A percentile compares a stretch with the other conserved stretches of the same genome.
Evolutionary conservation across 2,888 invertebrate species (phyloP).

Genomic region (Megaustenia siamemsis): DNA sequence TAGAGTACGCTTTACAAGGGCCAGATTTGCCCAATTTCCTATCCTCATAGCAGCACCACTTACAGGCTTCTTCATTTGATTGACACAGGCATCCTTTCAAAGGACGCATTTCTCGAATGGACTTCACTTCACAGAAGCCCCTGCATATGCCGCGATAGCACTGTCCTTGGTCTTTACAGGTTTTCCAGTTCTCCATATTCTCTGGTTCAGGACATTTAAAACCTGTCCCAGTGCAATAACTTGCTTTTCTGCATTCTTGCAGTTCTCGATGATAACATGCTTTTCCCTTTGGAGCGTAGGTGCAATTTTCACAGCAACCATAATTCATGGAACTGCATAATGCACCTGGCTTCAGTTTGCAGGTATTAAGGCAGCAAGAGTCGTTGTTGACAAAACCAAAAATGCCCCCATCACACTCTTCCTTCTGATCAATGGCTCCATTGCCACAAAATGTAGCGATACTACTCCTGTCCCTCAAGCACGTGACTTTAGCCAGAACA

Average conservation of each 20-base stretch:
- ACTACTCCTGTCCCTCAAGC: background rate
- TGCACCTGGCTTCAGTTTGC: background rate
- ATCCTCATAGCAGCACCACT: constrained; percentile 20
- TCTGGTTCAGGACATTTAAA: too few relatives aligned
- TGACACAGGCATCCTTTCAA: constrained; percentile 25
- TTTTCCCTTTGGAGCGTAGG: too few relatives aligned
- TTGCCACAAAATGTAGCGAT: constrained; percentile 4
- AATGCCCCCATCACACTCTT: constrained; percentile 23
- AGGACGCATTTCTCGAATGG: background rate
- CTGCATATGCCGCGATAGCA: constrained; percentile 10
- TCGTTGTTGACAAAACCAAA: background rate
- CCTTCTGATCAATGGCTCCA: background rate
- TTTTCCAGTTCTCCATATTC: too few relatives aligned
- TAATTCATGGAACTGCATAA: background rate
- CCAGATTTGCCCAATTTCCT: background rate
- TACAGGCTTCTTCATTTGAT: constrained; percentile 16
- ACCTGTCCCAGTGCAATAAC: too few relatives aligned
- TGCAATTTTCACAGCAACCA: too few relatives aligned
- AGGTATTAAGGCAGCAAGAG: background rate
- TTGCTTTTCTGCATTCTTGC: too few relatives aligned
- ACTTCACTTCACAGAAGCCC: constrained; percentile 17
- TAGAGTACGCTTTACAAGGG: background rate
- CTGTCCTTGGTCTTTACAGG: too few relatives aligned
- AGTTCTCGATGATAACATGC: too few relatives aligned
- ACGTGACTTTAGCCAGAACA: too few relatives aligned